These are phyloP conservation scores for Eristalis arbustorum DNA, from an alignment of 2,888 invertebrate genomes.

Conservation along the genomic window DNA sequence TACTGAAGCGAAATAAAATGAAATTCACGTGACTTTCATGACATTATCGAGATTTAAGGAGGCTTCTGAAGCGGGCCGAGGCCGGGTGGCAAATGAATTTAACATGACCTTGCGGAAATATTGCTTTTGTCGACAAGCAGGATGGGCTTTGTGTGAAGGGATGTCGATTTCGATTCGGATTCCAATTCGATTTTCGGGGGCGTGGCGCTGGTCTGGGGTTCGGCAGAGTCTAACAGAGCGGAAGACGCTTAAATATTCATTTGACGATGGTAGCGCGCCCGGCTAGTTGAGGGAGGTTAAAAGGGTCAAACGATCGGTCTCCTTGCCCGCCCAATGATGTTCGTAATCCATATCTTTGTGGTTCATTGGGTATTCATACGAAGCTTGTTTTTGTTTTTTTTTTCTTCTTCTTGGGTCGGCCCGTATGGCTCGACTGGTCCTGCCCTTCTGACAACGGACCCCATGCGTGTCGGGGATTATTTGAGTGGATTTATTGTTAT, in stretches of 20 bases:
- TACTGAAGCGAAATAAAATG: conserved; percentile 13
- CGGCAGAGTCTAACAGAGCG: background rate
- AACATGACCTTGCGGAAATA: conserved; percentile 12
- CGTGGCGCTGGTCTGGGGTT: no score
- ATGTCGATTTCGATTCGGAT: background rate
- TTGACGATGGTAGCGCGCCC: background rate
- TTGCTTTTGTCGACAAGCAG: background rate
- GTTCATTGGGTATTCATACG: background rate
- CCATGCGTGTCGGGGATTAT: no score
- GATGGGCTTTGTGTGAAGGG: background rate
- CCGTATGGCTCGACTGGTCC: background rate
- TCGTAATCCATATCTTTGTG: background rate
- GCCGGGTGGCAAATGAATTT: background rate
- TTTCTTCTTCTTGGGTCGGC: background rate
- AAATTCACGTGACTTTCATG: conserved; percentile 20
- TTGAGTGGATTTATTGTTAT: no score
- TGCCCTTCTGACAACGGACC: background rate
- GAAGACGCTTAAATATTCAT: background rate
- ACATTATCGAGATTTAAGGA: conserved; percentile 16
- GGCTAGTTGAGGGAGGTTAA: background rate
- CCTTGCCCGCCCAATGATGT: background rate
- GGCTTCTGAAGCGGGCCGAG: background rate
- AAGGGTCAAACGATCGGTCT: background rate
- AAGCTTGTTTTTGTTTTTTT: no score
- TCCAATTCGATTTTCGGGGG: background rate